Base-by-base conservation (phyloP, 2,888 invertebrate genomes). In the Cantharis rustica region DNA sequence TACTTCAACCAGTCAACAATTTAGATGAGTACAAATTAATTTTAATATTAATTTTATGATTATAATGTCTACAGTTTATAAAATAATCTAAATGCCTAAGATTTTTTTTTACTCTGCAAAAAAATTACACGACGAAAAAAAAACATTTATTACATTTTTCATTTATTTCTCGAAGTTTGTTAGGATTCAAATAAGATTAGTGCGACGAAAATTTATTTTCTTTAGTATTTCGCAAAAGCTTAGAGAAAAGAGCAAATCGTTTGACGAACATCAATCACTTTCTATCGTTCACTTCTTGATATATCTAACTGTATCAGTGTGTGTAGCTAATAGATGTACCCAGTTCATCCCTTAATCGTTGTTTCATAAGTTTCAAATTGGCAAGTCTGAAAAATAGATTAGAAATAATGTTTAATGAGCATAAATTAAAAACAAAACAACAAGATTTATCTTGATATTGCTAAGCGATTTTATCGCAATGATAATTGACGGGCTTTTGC, bases 211-310 rank as follows among this genome's bases (percentile, higher is more conserved):
- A 20, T 66, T 66, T 23, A 20, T 20, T 66, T 20, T 20, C 16
- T 10, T 63, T 63, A 66, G 64, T 64, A 66, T 47, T 47, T 47
- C 17, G 23, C n/a, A 20, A 66, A 66, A 17, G 64, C 20, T 66
- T 66, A 66, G 23, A 66, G 20, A 66, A 66, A 66, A 66, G 64
- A 66, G 64, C 64, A 66, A 66, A 66, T 66, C 17, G 64, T 66
- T 66, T 20, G 64, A 66, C 64, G 20, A 66, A 20, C 75, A 75
- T 75, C 75, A 75, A 75, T 75, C 75, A 75, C 75, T 66, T 63
- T 47, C 71, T 47, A 64, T 75, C 71, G 71, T 23, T 61, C 71
- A 72, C 71, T 68, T 68, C 68, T 31, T 61, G 71, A 63, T 72
- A 62, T 31, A 68, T 72, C 68, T 16, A 61, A 69, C 71, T 69